phyloP scores from a whole-genome alignment of 2,888 invertebrate genomes.

The Pedicia rivosa region DNA sequence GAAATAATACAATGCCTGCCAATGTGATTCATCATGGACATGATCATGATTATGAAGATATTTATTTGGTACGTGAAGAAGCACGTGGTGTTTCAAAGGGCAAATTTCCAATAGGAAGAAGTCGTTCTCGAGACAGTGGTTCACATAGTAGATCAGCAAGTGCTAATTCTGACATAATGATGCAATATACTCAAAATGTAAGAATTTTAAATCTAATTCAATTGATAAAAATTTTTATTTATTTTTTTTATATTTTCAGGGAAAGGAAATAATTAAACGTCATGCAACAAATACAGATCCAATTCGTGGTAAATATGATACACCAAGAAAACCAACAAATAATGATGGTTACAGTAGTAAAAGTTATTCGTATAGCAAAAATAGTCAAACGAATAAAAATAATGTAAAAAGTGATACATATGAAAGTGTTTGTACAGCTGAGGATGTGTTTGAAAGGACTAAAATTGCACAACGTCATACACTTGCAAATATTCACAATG shows the following conservation, averaged over 20 bases:
- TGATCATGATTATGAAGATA: slow-evolving; percentile 68
- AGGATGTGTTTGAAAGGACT: slow-evolving; percentile 28
- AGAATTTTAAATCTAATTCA: slow-evolving; percentile 12
- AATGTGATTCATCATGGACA: slow-evolving; percentile 20
- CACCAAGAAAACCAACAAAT: slow-evolving; percentile 18
- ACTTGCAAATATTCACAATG: slow-evolving; percentile 23
- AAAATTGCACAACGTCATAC: slow-evolving; percentile 22
- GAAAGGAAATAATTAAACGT: not conserved
- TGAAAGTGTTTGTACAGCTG: slow-evolving; percentile 30
- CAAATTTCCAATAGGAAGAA: slow-evolving; percentile 26
- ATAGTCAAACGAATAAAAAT: slow-evolving; percentile 9
- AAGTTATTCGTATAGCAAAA: slow-evolving; percentile 11
- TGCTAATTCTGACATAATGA: slow-evolving; percentile 33
- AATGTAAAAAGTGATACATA: slow-evolving; percentile 28
- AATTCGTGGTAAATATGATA: slow-evolving; percentile 16
- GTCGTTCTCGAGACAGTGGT: slow-evolving; percentile 48
- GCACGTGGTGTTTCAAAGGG: slow-evolving; percentile 17
- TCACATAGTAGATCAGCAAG: slow-evolving; percentile 60
- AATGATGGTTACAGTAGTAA: slow-evolving; percentile 14
- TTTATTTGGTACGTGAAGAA: slow-evolving; percentile 53
- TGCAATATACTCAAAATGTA: slow-evolving; percentile 29
- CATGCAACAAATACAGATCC: not conserved
- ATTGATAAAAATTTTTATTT: not conserved
- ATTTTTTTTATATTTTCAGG: slow-evolving; percentile 1
- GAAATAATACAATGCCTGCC: not conserved